Evolutionary conservation across 2,113 vertebrate species (phyloP).

Genomic region (Triplophysa siluroides): DNA sequence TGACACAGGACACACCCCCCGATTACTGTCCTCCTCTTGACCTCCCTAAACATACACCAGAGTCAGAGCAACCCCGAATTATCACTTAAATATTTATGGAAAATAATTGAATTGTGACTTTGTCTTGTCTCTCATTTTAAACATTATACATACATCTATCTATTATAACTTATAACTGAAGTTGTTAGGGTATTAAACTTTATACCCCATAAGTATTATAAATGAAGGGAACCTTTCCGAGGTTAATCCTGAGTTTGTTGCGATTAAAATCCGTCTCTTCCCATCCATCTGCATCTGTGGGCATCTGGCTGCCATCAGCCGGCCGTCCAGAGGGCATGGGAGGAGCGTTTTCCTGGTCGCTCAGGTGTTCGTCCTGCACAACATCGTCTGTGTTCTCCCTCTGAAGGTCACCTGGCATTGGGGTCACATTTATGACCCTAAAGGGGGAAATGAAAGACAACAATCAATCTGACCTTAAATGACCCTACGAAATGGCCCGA

Average conservation of each 20-base stretch:
- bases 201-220: too few species aligned
- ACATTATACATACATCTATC: too few species aligned
- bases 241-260: constrained; percentile 98
- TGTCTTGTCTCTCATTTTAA: too few species aligned
- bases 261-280: constrained; percentile 98
- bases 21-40: constrained; percentile 88
- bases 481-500: neutral
- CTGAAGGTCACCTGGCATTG: constrained; percentile 86
- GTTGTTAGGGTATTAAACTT: too few species aligned
- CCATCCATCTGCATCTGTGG: constrained; percentile 87
- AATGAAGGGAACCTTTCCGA: constrained; percentile 82
- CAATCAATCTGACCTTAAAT: neutral
- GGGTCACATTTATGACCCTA: constrained; percentile 90
- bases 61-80: neutral
- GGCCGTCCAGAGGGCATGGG: constrained; percentile 79
- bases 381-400: constrained; percentile 97
- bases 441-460: neutral
- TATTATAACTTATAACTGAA: too few species aligned
- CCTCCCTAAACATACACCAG: constrained; percentile 67
- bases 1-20: constrained; percentile 81
- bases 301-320: constrained; percentile 65
- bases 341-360: constrained; percentile 97
- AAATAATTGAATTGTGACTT: too few species aligned
- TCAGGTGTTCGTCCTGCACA: constrained; percentile 94
- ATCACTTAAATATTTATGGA: too few species aligned